Percentiles rank a stretch among this genome's conserved stretches.
These are phyloP conservation scores for Diadromus collaris DNA, from an alignment of 2,888 invertebrate species.

Conservation along the genomic window DNA sequence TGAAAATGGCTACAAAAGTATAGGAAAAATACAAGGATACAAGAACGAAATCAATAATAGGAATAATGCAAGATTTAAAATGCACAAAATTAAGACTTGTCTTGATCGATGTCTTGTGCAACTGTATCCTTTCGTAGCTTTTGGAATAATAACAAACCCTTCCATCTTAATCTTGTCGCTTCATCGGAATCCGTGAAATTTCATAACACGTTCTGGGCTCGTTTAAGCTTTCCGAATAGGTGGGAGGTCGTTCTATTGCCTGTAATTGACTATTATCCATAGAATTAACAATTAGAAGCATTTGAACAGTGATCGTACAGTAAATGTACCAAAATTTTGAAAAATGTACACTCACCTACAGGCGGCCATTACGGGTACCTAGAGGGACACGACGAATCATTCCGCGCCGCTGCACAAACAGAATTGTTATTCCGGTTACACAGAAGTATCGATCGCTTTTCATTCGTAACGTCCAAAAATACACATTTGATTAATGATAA, in stretches of 20 bases:
- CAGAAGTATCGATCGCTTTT: slow-evolving; percentile 34
- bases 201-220: background rate
- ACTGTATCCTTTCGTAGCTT: background rate
- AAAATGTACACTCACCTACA: background rate
- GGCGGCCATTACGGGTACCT: background rate
- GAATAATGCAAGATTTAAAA: too few relatives aligned
- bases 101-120: background rate
- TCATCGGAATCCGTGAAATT: background rate
- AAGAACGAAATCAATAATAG: too few relatives aligned
- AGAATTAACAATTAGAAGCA: background rate
- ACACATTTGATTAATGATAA: slow-evolving; percentile 8
- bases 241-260: background rate
- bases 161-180: background rate
- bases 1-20: too few relatives aligned
- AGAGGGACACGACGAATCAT: background rate
- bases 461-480: slow-evolving; percentile 28
- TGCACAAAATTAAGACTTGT: background rate
- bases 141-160: background rate
- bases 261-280: background rate
- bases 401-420: slow-evolving; percentile 47
- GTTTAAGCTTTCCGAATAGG: background rate
- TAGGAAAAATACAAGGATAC: too few relatives aligned
- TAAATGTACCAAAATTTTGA: background rate
- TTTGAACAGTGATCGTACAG: background rate
- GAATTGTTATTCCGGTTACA: slow-evolving; percentile 43